Conservation (phyloP, 2,888 invertebrate species). For the Drosophila seclusa region DNA sequence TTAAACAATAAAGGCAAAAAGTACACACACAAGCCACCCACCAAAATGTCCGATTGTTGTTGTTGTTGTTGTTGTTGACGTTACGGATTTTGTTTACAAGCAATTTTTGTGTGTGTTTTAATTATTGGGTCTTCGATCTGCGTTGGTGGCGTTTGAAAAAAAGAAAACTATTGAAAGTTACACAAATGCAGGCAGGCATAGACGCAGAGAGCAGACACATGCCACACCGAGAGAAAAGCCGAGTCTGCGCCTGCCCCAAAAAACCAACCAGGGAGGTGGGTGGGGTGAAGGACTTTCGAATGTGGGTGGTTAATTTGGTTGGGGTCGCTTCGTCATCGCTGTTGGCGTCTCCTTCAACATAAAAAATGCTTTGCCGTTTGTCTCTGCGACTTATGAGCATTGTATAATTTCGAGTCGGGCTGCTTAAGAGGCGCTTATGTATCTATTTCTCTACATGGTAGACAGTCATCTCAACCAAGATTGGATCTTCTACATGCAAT, state of each 20-base stretch:
- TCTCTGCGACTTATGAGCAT: conserved; percentile 58
- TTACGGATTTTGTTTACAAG: conserved; percentile 63
- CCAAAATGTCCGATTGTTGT: conserved; percentile 16
- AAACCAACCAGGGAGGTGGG: conserved; percentile 36
- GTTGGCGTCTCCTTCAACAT: conserved; percentile 55
- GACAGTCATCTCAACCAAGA: conserved; percentile 32
- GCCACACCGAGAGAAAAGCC: conserved; percentile 19
- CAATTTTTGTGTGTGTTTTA: conserved; percentile 44
- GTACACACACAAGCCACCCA: conserved; percentile 18
- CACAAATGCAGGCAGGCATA: conserved; percentile 29
- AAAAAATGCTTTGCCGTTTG: conserved; percentile 57
- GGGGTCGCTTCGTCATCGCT: conserved; percentile 32
- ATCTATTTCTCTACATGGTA: conserved; percentile 38
- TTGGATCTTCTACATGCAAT: conserved; percentile 4
- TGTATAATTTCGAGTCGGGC: conserved; percentile 60
- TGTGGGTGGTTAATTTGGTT: conserved; percentile 49
- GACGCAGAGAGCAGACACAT: conserved; percentile 10
- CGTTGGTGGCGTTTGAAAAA: conserved; percentile 50
- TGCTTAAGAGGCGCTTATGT: conserved; percentile 54
- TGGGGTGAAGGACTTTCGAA: background rate
- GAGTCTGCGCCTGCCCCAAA: conserved; percentile 64
- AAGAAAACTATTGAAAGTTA: conserved; percentile 45
- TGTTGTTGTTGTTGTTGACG: conserved; percentile 4
- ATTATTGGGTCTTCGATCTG: conserved; percentile 32
- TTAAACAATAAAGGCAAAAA: conserved; percentile 55